Percentiles rank a stretch among this genome's conserved stretches.
These are phyloP conservation scores for Hystrix cristata DNA, from an alignment of 2,113 vertebrate species.

Conservation along the genomic window DNA sequence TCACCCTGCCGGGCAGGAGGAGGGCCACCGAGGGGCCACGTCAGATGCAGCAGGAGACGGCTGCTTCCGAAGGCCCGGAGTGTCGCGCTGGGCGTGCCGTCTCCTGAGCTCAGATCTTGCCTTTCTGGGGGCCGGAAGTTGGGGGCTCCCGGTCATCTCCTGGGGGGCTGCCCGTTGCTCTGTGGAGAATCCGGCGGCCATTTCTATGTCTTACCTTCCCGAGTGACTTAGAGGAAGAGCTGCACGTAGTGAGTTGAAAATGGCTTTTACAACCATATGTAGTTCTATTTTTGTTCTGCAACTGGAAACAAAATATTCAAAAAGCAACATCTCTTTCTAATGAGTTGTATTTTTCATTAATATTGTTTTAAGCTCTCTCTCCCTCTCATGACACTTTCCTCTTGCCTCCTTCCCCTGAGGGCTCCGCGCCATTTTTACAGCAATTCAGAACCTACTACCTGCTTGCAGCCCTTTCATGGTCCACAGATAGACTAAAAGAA, in stretches of 20 bases:
- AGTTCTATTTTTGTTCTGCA: constrained; percentile 21
- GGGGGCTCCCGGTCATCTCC: background rate
- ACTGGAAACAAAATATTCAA: constrained; percentile 48
- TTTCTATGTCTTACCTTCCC: background rate
- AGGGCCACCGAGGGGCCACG: background rate
- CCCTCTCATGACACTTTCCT: background rate
- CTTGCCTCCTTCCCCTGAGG: constrained; percentile 24
- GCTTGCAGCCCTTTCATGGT: constrained; percentile 1
- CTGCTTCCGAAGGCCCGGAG: background rate
- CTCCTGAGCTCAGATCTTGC: background rate
- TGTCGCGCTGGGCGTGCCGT: fast-evolving
- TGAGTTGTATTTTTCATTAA: constrained; percentile 33
- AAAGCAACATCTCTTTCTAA: constrained; percentile 56
- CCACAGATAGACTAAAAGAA: constrained; percentile 29
- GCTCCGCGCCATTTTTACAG: constrained; percentile 47
- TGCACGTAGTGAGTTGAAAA: background rate
- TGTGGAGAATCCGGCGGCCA: background rate
- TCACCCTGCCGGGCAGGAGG: background rate
- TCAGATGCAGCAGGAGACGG: background rate
- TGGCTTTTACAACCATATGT: background rate
- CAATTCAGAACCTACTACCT: background rate
- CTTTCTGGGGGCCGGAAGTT: background rate
- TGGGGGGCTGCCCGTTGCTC: background rate
- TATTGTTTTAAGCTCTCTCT: background rate
- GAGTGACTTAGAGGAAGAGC: background rate